Evolutionary conservation across 1,140 invertebrate genomes (phyloP).

Genomic region (Hylaeus anthracinus): DNA sequence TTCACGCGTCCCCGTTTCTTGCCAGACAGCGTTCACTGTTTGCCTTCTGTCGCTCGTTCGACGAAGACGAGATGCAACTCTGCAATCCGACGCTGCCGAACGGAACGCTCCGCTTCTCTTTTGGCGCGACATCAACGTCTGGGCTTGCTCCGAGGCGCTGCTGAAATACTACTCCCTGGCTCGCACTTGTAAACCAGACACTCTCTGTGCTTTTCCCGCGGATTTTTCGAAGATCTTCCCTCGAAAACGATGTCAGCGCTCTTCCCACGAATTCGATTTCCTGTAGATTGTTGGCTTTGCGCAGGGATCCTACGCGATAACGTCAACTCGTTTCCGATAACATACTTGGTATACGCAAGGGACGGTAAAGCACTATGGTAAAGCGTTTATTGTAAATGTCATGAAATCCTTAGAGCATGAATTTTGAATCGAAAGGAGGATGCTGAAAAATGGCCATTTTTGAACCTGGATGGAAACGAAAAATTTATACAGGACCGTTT

Average conservation of each 20-base stretch:
- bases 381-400: too few species aligned
- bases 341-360: too few species aligned
- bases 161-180: constrained; percentile 50
- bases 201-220: constrained; percentile 1
- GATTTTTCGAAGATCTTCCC: constrained; percentile 14
- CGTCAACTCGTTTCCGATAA: too few species aligned
- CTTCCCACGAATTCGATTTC: neutral
- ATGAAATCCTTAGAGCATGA: too few species aligned
- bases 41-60: constrained; percentile 39
- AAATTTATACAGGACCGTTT: too few species aligned
- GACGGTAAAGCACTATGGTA: too few species aligned
- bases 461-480: too few species aligned
- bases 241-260: neutral
- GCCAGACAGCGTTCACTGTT: constrained; percentile 16
- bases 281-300: neutral
- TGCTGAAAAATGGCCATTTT: too few species aligned
- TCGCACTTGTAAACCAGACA: constrained; percentile 34
- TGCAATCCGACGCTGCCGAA: constrained; percentile 55
- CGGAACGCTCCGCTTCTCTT: constrained; percentile 52
- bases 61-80: constrained; percentile 41
- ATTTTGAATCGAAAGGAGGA: too few species aligned
- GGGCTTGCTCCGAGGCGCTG: constrained; percentile 20
- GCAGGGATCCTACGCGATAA: neutral
- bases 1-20: neutral
- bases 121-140: constrained; percentile 41